Evolutionary conservation across 35 echinoderm and acorn worm genomes (phyloP), one percentile per base, ranked within the genome.

Genomic region (Nesometra sesokonis): DNA sequence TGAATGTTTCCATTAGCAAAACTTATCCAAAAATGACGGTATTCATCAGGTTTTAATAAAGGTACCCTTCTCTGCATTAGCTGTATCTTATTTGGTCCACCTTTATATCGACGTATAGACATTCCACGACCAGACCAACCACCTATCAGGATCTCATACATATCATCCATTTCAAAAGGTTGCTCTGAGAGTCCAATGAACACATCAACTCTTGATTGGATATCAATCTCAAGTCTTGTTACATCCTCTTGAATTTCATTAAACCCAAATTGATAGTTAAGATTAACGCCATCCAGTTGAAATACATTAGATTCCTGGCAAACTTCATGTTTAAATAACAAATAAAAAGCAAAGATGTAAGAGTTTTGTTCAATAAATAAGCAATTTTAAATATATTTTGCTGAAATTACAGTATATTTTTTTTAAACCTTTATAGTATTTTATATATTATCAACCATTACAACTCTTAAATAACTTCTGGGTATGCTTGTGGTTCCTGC

Each of bases 91-190:
- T 83, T 40, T 30, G 35, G 39, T 0, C 39, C 39, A 38, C 82
- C 82, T 30, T 83, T 35, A 23, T 30, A 85, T 29, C 84, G 38
- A n/a, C 46, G 37, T 33, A 85, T 85, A 32, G 46, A 37, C 29
- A 46, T 11, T 46, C 46, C 46, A 33, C 30, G 37, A 32, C 30
- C 46, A 9, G 32, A 46, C 84, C 84, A 85, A 57, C 84, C 84
- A 31, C 84, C 84, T 30, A 85, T 85, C 8, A 57, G 30, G 19
- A 85, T 67, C 46, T 85, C 84, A 85, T 85, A 85, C 37, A 85
- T 52, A 15, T 85, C 84, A 5, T 47, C 40, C 37, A 85, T 52
- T 33, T 23, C 13, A 34, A 9, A 57, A 31, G 37, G 37, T 85
- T 85, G 40, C 3, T 13, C 37, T 57, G 84, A 85, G 7, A 85